phyloP scores from a whole-genome alignment of 2,797 vertebrate genomes.

The Enteromius thamalakanensis region DNA sequence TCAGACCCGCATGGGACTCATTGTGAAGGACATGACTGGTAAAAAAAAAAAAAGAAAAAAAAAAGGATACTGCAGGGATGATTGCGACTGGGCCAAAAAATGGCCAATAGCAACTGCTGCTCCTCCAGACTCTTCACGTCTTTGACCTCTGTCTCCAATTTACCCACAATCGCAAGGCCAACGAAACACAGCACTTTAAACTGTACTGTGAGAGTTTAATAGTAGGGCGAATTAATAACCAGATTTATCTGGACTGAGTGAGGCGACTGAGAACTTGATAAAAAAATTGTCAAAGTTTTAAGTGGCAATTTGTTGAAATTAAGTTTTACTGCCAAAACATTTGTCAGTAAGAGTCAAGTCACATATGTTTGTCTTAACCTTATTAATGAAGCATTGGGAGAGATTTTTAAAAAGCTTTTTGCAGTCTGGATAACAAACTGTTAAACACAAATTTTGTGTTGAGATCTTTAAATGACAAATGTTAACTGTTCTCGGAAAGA shows the following conservation, averaged over 20 bases:
- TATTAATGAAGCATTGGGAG: constrained; percentile 15
- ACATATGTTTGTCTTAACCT: not conserved
- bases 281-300: not conserved
- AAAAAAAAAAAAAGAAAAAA: not conserved
- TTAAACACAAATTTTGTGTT: constrained; percentile 4
- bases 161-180: constrained; percentile 2
- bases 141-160: constrained; percentile 44
- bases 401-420: not conserved
- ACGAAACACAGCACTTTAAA: constrained; percentile 9
- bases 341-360: not conserved
- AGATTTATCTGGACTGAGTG: not conserved
- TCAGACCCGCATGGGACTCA: constrained; percentile 64
- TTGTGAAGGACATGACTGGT: constrained; percentile 46
- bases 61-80: constrained; percentile 23
- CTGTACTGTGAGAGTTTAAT: not conserved
- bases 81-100: constrained; percentile 37
- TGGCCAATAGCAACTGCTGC: constrained; percentile 31
- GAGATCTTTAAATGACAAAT: not conserved
- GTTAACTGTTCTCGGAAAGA: not conserved
- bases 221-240: not conserved
- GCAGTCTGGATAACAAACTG: not conserved
- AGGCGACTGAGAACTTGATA: not conserved
- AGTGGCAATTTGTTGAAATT: not conserved
- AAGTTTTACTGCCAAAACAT: constrained; percentile 5
- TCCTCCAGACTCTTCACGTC: constrained; percentile 31